These are phyloP conservation scores for Eubasilissa splendida DNA, from an alignment of 2,888 invertebrate genomes.

Conservation along the genomic window DNA sequence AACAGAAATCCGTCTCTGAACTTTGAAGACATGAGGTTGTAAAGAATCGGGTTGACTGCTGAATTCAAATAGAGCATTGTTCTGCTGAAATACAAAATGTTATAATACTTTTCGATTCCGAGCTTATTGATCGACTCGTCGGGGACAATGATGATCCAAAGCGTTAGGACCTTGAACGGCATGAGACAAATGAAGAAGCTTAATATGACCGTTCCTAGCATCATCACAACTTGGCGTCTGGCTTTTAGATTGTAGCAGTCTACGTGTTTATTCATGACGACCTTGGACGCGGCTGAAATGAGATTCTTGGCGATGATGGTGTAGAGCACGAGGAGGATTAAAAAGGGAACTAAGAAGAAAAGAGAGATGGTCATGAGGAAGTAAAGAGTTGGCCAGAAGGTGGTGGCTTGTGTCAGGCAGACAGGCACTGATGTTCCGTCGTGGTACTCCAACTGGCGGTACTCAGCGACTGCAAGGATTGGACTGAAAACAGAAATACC, in stretches of 20 bases:
- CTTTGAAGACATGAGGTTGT: constrained; percentile 93
- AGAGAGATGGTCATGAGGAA: constrained; percentile 84
- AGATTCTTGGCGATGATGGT: constrained; percentile 88
- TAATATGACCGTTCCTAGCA: constrained; percentile 89
- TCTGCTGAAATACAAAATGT: constrained; percentile 86
- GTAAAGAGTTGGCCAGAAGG: constrained; percentile 83
- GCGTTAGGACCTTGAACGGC: constrained; percentile 86
- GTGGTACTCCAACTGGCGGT: constrained; percentile 77
- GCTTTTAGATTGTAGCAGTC: constrained; percentile 82
- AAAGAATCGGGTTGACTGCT: constrained; percentile 92
- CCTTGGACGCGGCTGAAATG: constrained; percentile 79
- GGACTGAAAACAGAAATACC: constrained; percentile 74
- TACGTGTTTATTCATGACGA: constrained; percentile 81
- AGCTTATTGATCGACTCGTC: constrained; percentile 78
- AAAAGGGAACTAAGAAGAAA: constrained; percentile 86
- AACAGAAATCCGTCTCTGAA: constrained; percentile 86
- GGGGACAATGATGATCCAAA: constrained; percentile 87
- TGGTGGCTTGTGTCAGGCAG: constrained; percentile 86
- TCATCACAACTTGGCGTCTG: constrained; percentile 86
- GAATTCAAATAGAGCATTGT: constrained; percentile 92
- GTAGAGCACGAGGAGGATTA: constrained; percentile 86
- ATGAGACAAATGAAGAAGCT: constrained; percentile 91
- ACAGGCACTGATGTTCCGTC: constrained; percentile 82
- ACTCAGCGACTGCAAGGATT: constrained; percentile 83
- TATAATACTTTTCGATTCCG: constrained; percentile 86